Conservation (phyloP, 2,797 vertebrate species). For the Danio kyathit region DNA sequence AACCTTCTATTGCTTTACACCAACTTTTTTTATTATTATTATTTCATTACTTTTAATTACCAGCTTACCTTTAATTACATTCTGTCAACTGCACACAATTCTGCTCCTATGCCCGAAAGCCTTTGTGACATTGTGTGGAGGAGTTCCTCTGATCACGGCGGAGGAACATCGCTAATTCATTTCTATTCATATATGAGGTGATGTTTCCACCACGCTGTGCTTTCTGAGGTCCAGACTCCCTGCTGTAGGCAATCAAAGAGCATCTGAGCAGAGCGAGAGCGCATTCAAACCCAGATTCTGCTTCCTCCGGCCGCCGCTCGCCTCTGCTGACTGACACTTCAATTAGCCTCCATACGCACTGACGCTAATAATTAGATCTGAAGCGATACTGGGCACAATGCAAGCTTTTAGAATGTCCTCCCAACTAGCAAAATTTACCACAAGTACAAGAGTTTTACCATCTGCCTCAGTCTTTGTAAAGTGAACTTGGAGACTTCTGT, state of each 20-base stretch:
- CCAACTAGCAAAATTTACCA: slow-evolving; percentile 68
- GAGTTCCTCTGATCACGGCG: slow-evolving; percentile 31
- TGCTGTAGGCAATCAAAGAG: slow-evolving; percentile 67
- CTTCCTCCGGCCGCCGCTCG: slow-evolving; percentile 64
- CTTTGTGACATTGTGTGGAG: slow-evolving; percentile 13
- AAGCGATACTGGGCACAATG: slow-evolving; percentile 71
- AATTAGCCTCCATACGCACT: slow-evolving; percentile 77
- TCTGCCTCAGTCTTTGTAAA: slow-evolving; percentile 57
- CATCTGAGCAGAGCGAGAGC: slow-evolving; percentile 66
- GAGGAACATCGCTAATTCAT: slow-evolving; percentile 45
- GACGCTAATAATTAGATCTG: slow-evolving; percentile 78
- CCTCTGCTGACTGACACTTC: slow-evolving; percentile 80
- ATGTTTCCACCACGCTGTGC: slow-evolving; percentile 45
- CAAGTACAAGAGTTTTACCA: slow-evolving; percentile 41
- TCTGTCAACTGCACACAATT: slow-evolving; percentile 34
- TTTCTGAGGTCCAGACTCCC: slow-evolving; percentile 50
- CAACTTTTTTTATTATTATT: background rate
- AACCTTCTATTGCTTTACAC: background rate
- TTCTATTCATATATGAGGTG: slow-evolving; percentile 40
- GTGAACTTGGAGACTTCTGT: slow-evolving; percentile 61
- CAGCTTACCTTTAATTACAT: slow-evolving; percentile 9
- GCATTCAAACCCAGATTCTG: slow-evolving; percentile 72
- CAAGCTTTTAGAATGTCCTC: slow-evolving; percentile 76
- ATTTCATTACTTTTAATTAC: slow-evolving; percentile 12
- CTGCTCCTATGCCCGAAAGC: background rate